Evolutionary conservation across 2,113 vertebrate species (phyloP), one percentile per base, ranked within the genome.

Genomic region (Chaetorhynchus papuensis): DNA sequence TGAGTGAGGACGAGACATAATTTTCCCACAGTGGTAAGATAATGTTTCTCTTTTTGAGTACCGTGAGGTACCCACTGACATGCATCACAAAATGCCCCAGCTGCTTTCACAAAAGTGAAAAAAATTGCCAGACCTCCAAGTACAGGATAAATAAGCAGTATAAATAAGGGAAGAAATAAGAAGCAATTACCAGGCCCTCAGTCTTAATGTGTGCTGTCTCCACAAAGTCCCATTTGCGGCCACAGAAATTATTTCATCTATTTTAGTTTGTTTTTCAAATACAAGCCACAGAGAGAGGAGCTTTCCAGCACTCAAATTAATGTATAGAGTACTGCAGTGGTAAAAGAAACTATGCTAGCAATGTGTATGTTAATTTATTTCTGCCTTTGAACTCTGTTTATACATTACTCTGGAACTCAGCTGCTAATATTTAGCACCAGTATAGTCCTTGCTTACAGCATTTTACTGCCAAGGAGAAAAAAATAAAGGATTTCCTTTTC

Each of bases 371-470:
- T 89, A 83, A 86, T 92, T 87, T 87, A 84, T 96, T 97, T 97
- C 87, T 93, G 70, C 41, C 91, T 97, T 95, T 97, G 96, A 97
- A 97, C 94, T 96, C 72, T 94, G 83, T 65, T 95, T 97, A 78
- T 41, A 87, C 78, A 89, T 92, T 91, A 90, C 78, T 56, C 28
- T 95, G 93, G 96, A 94, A 88, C 75, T 95, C 80, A 92, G 89
- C 47, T 95, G 78, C 71, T 84, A 95, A 70, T 66, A 78, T 80
- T 92, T 93, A 96, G 77, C 61, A 84, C 11, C 49, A 90, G 21
- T 15, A 39, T 23, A 94, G 68, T 42, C 20, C 53, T 95, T 65
- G 80, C 80, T 96, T 84, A 81, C 54, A 66, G 18, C 49, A 77
- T 54, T 90, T 90, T 90, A 74, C 57, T 92, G 57, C 68, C 89